A percentile compares a stretch with the other conserved stretches of the same genome.
phyloP scores from a whole-genome alignment of 2,888 invertebrate genomes.

The Aleiodes testaceus region DNA sequence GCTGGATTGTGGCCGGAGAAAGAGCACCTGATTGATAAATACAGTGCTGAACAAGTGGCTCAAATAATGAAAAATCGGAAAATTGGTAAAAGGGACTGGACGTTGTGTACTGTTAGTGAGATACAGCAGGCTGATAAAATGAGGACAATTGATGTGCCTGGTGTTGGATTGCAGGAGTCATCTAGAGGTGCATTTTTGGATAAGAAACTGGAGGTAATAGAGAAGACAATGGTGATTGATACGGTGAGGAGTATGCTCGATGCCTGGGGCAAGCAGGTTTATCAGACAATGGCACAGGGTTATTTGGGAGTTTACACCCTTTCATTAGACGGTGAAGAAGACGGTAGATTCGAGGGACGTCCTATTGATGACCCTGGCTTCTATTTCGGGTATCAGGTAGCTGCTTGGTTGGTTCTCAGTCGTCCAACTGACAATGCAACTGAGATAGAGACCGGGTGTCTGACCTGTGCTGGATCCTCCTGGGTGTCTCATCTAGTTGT shows the following conservation, averaged over 20 bases:
- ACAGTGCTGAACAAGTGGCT: slow-evolving; percentile 64
- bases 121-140: slow-evolving; percentile 3
- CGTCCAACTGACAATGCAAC: slow-evolving; percentile 27
- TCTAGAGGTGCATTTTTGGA: neutral
- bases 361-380: slow-evolving; percentile 8
- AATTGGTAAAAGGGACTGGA: slow-evolving; percentile 62
- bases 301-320: slow-evolving; percentile 26
- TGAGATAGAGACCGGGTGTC: slow-evolving; percentile 34
- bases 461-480: slow-evolving; percentile 33
- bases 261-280: slow-evolving; percentile 30
- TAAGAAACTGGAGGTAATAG: slow-evolving; percentile 8
- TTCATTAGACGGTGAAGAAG: neutral
- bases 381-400: slow-evolving; percentile 42
- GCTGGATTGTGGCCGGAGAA: slow-evolving; percentile 76
- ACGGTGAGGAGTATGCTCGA: slow-evolving; percentile 44
- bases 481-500: slow-evolving; percentile 42
- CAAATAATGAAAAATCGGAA: slow-evolving; percentile 60
- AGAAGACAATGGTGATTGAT: slow-evolving; percentile 45
- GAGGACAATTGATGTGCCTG: slow-evolving; percentile 29
- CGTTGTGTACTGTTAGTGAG: slow-evolving; percentile 55
- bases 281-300: slow-evolving; percentile 37
- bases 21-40: slow-evolving; percentile 75
- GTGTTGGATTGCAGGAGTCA: slow-evolving; percentile 18
- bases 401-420: slow-evolving; percentile 35
- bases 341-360: neutral